Conservation (phyloP, 2,797 vertebrate genomes). For the Enteromius argenteus region DNA sequence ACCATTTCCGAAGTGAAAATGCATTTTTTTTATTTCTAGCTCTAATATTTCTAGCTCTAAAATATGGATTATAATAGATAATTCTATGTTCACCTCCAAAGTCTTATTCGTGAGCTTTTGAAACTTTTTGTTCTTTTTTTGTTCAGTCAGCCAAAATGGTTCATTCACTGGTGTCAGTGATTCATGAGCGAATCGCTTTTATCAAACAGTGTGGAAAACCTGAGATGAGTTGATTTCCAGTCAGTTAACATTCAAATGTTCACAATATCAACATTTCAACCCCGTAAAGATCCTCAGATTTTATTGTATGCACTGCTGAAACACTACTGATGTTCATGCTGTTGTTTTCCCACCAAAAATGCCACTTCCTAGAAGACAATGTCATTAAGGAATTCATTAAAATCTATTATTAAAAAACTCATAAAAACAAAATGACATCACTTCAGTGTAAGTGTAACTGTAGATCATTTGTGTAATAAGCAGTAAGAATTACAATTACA, state of each 20-base stretch:
- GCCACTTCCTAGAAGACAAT: not conserved
- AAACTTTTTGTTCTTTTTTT: not conserved
- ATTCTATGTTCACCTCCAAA: not conserved
- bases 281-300: not conserved
- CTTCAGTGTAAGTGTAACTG: too few relatives aligned
- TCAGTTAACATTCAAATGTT: too few relatives aligned
- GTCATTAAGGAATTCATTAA: not conserved
- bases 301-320: not conserved
- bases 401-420: too few relatives aligned
- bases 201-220: not conserved
- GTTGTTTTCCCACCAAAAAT: not conserved
- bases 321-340: not conserved
- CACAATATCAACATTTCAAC: not conserved
- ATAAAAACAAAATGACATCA: too few relatives aligned
- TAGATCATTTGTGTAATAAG: too few relatives aligned
- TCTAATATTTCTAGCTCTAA: not conserved
- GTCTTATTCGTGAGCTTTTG: not conserved
- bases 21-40: not conserved
- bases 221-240: not conserved
- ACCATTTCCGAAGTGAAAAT: not conserved
- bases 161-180: not conserved
- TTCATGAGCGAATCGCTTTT: not conserved
- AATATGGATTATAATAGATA: not conserved
- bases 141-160: not conserved
- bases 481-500: too few relatives aligned